These are phyloP conservation scores for Drosophila virilis DNA, from an alignment of 1,140 invertebrate species.

Conservation along the genomic window DNA sequence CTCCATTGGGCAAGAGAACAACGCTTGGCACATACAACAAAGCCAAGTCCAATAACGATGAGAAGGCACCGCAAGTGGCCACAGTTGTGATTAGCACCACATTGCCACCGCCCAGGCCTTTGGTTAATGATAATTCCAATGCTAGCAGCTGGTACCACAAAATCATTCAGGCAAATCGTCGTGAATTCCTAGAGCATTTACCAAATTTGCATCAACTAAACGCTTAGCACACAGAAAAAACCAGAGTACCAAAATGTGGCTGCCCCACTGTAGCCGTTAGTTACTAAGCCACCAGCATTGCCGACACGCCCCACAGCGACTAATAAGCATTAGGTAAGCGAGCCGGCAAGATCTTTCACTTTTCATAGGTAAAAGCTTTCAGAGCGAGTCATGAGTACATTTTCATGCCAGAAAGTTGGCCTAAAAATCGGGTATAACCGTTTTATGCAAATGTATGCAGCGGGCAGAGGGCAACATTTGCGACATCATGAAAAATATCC, in stretches of 20 bases:
- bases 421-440: too few species aligned
- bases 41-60: slow-evolving; percentile 67
- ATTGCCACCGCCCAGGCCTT: slow-evolving; percentile 49
- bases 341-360: slow-evolving; percentile 61
- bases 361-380: slow-evolving; percentile 40
- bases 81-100: slow-evolving; percentile 1
- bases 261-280: slow-evolving; percentile 15
- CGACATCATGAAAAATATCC: too few species aligned
- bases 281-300: slow-evolving; percentile 6
- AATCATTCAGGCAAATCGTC: slow-evolving; percentile 74
- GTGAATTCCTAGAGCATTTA: slow-evolving; percentile 71
- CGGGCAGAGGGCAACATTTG: too few species aligned
- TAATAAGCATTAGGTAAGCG: slow-evolving; percentile 61
- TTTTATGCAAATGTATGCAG: too few species aligned
- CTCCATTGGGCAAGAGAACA: slow-evolving; percentile 14
- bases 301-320: slow-evolving; percentile 33
- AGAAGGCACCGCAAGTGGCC: slow-evolving; percentile 62
- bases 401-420: background rate
- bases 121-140: slow-evolving; percentile 40
- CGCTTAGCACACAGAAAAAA: slow-evolving; percentile 27
- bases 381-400: slow-evolving; percentile 19
- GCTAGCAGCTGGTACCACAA: slow-evolving; percentile 62
- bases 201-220: slow-evolving; percentile 59
- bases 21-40: slow-evolving; percentile 50
- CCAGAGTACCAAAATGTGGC: slow-evolving; percentile 3